These are phyloP conservation scores for Arenicola marina DNA, from an alignment of 2,888 invertebrate species.

Conservation along the genomic window DNA sequence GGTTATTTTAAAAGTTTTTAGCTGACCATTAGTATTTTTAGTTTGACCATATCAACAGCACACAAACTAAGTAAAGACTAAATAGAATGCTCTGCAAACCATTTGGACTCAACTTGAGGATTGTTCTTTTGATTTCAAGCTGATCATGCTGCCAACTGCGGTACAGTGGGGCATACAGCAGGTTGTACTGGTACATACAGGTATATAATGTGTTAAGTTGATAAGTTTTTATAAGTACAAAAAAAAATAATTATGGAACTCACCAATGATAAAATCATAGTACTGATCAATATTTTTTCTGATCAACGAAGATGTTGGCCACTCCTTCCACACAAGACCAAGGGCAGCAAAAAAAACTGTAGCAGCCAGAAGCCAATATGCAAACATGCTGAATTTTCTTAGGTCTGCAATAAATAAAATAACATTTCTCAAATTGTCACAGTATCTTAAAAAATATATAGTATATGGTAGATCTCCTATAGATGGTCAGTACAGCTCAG, in stretches of 20 bases:
- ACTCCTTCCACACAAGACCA: conserved; percentile 24
- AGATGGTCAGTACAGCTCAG: no score
- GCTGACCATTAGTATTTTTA: no score
- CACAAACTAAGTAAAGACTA: no score
- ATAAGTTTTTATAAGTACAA: not conserved
- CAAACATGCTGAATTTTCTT: conserved; percentile 20
- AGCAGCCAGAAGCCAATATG: conserved; percentile 19
- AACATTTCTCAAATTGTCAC: not conserved
- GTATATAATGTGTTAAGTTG: not conserved
- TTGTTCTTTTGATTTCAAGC: no score
- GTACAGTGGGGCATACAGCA: no score
- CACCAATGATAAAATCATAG: conserved; percentile 37
- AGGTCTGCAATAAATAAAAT: not conserved
- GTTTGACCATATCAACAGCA: no score
- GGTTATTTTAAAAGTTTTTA: no score
- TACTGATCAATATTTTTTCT: conserved; percentile 12
- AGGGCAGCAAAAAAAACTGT: conserved; percentile 20
- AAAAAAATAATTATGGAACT: not conserved
- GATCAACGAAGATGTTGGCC: conserved; percentile 23
- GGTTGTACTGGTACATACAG: no score
- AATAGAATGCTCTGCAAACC: no score
- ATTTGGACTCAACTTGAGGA: not conserved
- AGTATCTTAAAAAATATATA: no score
- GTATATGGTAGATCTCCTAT: no score
- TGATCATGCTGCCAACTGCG: not conserved